Percentiles rank a stretch among this genome's conserved stretches.
These are phyloP conservation scores for Melanostoma mellinum DNA, from an alignment of 2,888 invertebrate genomes.

Conservation along the genomic window DNA sequence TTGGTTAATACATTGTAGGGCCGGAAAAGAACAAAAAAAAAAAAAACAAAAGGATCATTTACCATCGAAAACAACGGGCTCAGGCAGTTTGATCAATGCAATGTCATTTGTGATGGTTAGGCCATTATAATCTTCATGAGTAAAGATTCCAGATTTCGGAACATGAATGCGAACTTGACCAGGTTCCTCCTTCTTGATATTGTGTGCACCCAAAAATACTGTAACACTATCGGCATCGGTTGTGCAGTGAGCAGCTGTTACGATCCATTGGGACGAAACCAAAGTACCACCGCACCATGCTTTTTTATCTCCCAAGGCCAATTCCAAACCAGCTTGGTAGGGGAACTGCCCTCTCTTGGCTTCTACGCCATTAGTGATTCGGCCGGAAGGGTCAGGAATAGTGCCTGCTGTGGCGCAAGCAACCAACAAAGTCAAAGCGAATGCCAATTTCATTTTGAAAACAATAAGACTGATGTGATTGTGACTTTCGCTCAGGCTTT, in stretches of 20 bases:
- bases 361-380: constrained; percentile 76
- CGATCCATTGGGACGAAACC: constrained; percentile 78
- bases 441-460: constrained; percentile 73
- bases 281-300: constrained; percentile 80
- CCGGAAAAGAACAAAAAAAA: background rate
- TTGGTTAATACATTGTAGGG: background rate
- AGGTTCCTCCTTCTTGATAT: constrained; percentile 70
- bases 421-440: constrained; percentile 69
- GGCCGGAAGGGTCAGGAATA: constrained; percentile 39
- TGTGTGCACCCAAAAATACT: constrained; percentile 74
- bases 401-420: constrained; percentile 66
- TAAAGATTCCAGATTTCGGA: constrained; percentile 67
- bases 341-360: constrained; percentile 78
- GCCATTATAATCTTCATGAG: constrained; percentile 74
- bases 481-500: background rate
- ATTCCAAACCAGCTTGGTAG: constrained; percentile 79
- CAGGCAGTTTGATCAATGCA: constrained; percentile 75
- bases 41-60: background rate
- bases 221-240: constrained; percentile 67
- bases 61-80: constrained; percentile 72
- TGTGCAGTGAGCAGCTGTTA: constrained; percentile 80
- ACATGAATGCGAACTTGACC: constrained; percentile 72
- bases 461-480: constrained; percentile 3
- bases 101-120: constrained; percentile 75
- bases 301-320: constrained; percentile 74